These are phyloP conservation scores for Lacerta bilineata DNA, from an alignment of 2,797 vertebrate genomes.

Conservation along the genomic window DNA sequence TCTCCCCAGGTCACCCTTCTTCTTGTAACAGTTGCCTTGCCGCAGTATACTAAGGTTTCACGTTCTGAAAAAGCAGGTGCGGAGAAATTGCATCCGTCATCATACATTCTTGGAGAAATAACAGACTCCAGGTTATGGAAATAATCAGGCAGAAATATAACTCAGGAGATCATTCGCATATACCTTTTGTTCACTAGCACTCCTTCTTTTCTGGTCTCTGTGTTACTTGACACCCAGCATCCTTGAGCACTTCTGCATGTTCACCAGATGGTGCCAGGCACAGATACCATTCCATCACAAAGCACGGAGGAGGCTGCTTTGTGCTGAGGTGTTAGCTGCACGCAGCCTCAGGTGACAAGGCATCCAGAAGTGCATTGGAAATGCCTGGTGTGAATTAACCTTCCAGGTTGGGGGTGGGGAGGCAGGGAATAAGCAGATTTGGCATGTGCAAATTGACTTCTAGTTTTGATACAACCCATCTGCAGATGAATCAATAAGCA, in stretches of 20 bases:
- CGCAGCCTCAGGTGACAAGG: neutral
- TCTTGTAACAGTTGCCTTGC: neutral
- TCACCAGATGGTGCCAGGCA: neutral
- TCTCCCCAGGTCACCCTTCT: neutral
- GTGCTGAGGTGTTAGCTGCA: neutral
- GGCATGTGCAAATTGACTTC: too few relatives aligned
- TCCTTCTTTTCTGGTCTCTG: neutral
- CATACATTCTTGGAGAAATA: neutral
- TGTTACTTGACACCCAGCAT: neutral
- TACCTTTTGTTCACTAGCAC: neutral
- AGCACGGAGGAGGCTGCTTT: neutral
- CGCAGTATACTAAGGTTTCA: neutral
- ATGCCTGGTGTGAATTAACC: neutral
- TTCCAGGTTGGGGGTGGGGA: neutral
- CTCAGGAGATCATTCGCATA: neutral
- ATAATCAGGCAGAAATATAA: neutral
- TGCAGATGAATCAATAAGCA: neutral
- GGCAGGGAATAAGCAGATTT: neutral
- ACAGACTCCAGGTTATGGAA: slow-evolving; percentile 4
- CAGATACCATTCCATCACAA: neutral
- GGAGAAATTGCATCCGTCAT: neutral
- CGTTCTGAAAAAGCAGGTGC: slow-evolving; percentile 2
- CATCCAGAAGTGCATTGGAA: neutral
- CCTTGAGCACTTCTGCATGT: neutral
- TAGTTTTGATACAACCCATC: neutral